These are phyloP conservation scores for Streblospio benedicti DNA, from an alignment of 1,140 invertebrate genomes.

Conservation along the genomic window DNA sequence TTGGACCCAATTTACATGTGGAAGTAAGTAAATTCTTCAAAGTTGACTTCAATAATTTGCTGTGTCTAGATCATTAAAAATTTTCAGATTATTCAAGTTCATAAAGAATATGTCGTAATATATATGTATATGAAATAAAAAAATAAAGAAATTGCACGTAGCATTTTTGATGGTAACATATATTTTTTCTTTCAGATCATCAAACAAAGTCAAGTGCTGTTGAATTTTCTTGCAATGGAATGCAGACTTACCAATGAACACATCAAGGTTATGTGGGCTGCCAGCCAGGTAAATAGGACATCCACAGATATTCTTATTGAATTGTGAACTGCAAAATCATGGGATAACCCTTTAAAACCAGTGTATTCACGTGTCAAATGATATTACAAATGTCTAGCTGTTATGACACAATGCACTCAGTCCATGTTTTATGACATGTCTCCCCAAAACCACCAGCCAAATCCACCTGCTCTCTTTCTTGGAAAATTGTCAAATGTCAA, in stretches of 20 bases:
- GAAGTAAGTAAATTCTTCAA: constrained; percentile 62
- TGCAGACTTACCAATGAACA: constrained; percentile 81
- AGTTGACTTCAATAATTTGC: too few species aligned
- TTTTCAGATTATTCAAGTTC: too few species aligned
- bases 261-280: constrained; percentile 85
- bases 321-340: not conserved
- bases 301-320: not conserved
- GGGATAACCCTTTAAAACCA: too few species aligned
- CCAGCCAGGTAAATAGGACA: constrained; percentile 58
- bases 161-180: too few species aligned
- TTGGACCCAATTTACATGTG: constrained; percentile 90
- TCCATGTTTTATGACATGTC: not conserved
- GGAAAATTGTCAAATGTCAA: too few species aligned
- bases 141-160: too few species aligned
- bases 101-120: too few species aligned
- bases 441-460: too few species aligned
- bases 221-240: constrained; percentile 86
- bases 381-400: not conserved
- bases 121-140: too few species aligned
- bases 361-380: not conserved
- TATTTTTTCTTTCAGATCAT: constrained; percentile 57
- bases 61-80: too few species aligned
- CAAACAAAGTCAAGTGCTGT: constrained; percentile 85
- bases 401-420: not conserved
- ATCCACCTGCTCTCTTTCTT: too few species aligned